These are phyloP conservation scores for Acipenser transmontanus DNA, from an alignment of 2,797 vertebrate genomes.

Conservation along the genomic window DNA sequence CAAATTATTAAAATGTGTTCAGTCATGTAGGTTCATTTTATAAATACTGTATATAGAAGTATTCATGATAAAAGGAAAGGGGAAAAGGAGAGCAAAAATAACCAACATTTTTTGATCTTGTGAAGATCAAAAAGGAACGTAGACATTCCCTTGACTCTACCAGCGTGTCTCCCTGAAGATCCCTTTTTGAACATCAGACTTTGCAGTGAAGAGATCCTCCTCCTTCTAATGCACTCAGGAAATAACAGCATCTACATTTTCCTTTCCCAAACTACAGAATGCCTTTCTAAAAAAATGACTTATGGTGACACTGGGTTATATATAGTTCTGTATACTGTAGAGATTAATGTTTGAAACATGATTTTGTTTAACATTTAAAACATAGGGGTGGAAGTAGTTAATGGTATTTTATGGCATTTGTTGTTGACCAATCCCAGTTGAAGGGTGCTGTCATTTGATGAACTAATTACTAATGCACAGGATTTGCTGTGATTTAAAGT, in stretches of 20 bases:
- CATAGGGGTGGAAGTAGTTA: no score
- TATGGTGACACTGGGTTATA: not conserved
- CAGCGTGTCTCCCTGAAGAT: not conserved
- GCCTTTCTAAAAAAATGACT: conserved; percentile 1
- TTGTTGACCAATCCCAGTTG: no score
- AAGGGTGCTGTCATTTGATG: no score
- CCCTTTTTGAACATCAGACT: not conserved
- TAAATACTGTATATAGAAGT: conserved; percentile 1
- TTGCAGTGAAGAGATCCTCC: not conserved
- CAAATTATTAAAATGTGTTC: not conserved
- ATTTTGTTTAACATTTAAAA: no score
- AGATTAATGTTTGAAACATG: no score
- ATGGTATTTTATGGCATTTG: no score
- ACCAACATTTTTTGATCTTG: conserved; percentile 6
- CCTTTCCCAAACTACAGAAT: not conserved
- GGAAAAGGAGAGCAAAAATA: not conserved
- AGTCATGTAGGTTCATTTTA: not conserved
- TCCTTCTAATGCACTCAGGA: conserved; percentile 1
- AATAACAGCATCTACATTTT: conserved; percentile 5
- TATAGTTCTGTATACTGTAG: not conserved
- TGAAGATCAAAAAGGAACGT: conserved; percentile 10
- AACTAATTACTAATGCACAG: no score
- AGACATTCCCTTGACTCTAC: conserved; percentile 9
- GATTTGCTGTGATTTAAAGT: no score
- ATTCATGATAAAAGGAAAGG: not conserved